These are phyloP conservation scores for Chloroceryle aenea DNA, from an alignment of 2,113 vertebrate genomes.

Conservation along the genomic window DNA sequence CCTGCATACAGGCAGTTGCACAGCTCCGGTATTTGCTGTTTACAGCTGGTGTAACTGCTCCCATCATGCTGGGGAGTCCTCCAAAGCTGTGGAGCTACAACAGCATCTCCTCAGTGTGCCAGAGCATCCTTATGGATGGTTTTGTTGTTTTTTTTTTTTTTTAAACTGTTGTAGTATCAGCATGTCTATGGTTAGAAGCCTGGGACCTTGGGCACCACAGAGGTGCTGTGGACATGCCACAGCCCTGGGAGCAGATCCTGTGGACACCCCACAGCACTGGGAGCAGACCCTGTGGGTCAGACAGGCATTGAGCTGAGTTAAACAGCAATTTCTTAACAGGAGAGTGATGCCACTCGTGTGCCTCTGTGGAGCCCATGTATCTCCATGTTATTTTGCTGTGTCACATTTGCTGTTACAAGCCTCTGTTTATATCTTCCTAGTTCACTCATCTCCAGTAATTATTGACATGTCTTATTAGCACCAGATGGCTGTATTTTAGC, in stretches of 20 bases:
- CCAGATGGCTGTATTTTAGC: neutral
- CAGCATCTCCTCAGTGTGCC: neutral
- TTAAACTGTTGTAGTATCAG: neutral
- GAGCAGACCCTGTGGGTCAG: neutral
- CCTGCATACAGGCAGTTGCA: neutral
- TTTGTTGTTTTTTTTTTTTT: neutral
- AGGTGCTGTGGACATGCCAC: rapidly evolving
- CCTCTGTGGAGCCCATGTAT: rapidly evolving
- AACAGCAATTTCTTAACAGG: neutral
- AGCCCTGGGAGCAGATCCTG: neutral
- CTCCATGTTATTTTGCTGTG: neutral
- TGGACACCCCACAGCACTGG: neutral
- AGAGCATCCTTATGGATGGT: neutral
- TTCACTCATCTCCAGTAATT: neutral
- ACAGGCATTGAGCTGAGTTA: neutral
- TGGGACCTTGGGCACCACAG: neutral
- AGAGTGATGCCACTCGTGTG: neutral
- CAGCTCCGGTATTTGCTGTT: neutral
- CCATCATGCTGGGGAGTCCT: neutral
- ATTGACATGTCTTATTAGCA: neutral
- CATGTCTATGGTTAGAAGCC: neutral
- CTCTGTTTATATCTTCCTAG: neutral
- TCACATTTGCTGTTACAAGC: neutral
- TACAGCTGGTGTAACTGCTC: neutral
- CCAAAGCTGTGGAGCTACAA: neutral